Evolutionary conservation across 2,797 vertebrate genomes (phyloP).

Genomic region (Perodicticus potto): DNA sequence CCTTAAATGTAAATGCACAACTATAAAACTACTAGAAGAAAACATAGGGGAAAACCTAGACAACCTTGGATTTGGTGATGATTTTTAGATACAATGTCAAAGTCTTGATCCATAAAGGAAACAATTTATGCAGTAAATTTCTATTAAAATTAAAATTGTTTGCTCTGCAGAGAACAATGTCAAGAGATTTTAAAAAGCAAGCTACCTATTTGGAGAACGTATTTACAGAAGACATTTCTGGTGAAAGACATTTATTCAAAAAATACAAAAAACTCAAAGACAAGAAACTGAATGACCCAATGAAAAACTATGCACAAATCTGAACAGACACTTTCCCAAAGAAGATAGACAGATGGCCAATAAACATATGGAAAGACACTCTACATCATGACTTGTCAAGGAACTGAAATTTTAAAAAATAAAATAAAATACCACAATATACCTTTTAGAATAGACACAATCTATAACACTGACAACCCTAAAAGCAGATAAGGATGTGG

Average conservation of each 20-base stretch:
- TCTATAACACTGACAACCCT: neutral
- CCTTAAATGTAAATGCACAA: neutral
- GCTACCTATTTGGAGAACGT: neutral
- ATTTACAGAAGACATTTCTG: neutral
- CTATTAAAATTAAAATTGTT: neutral
- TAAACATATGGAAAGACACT: neutral
- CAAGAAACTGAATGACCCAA: neutral
- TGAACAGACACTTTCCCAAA: neutral
- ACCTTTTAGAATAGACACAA: neutral
- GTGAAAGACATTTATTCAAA: neutral
- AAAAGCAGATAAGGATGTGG: neutral
- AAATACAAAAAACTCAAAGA: neutral
- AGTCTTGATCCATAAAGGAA: neutral
- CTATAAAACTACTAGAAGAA: neutral
- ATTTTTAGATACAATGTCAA: neutral
- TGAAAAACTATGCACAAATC: neutral
- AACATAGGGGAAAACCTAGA: neutral
- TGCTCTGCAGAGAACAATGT: neutral
- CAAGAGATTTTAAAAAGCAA: neutral
- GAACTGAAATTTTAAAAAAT: neutral
- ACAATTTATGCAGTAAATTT: neutral
- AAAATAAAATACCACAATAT: neutral
- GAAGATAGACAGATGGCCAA: neutral
- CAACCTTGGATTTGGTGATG: neutral
- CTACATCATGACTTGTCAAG: neutral